Percentiles rank a stretch among this genome's conserved stretches.
phyloP scores from a whole-genome alignment of 2,113 vertebrate genomes.

The Rostratula benghalensis region DNA sequence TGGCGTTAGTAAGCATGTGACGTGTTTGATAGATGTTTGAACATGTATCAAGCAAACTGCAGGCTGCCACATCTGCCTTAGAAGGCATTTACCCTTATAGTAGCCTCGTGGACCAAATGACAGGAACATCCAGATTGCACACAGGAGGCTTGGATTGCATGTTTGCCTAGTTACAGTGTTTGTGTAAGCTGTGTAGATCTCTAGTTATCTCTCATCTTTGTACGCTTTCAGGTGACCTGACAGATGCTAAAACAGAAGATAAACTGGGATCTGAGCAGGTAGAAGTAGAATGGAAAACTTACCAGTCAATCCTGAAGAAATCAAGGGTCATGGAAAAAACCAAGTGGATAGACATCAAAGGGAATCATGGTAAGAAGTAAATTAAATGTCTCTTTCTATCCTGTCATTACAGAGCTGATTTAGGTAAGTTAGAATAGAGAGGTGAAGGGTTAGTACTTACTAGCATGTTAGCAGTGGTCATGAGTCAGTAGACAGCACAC shows the following conservation, averaged over 20 bases:
- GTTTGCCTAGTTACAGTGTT: not conserved
- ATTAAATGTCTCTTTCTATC: not conserved
- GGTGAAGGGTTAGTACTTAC: not conserved
- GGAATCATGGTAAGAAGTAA: slow-evolving; percentile 89
- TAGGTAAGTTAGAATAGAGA: not conserved
- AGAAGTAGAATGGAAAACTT: slow-evolving; percentile 94
- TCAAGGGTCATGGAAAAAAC: slow-evolving; percentile 91
- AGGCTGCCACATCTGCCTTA: not conserved
- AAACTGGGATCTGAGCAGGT: slow-evolving; percentile 90
- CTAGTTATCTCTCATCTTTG: not conserved
- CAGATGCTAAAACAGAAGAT: slow-evolving; percentile 91
- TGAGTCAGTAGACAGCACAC: not conserved
- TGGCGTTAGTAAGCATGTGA: not conserved
- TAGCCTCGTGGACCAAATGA: not conserved
- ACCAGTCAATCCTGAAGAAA: slow-evolving; percentile 88
- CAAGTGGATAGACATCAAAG: slow-evolving; percentile 94
- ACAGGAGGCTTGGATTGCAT: not conserved
- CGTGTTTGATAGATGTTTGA: not conserved
- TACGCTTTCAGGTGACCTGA: slow-evolving; percentile 86
- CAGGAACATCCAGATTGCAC: not conserved
- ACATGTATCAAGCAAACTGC: not conserved
- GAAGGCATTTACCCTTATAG: not conserved
- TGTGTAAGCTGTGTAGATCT: not conserved
- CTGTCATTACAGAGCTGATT: not conserved
- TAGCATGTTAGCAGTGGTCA: not conserved